phyloP scores from a whole-genome alignment of 2,113 vertebrate species.

The Myodes glareolus region DNA sequence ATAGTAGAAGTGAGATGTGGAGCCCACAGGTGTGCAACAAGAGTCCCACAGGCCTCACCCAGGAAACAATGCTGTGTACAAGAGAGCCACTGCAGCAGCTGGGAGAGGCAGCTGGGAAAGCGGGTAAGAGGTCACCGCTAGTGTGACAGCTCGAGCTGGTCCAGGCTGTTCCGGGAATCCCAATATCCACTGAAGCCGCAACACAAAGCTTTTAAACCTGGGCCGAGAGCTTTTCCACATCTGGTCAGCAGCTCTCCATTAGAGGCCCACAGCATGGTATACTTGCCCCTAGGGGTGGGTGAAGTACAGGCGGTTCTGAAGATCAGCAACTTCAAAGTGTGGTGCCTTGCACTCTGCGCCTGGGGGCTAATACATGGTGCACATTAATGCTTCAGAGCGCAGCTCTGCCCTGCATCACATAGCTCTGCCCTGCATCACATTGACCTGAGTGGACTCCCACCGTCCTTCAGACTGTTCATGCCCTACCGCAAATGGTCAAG shows the following conservation, averaged over 20 bases:
- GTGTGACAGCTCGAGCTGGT: background rate
- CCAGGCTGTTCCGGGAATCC: slow-evolving; percentile 62
- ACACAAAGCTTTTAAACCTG: slow-evolving; percentile 66
- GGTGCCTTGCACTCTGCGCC: slow-evolving; percentile 14
- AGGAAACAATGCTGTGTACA: background rate
- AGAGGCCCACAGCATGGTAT: slow-evolving; percentile 52
- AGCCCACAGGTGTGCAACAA: background rate
- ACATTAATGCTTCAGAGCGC: slow-evolving; percentile 12
- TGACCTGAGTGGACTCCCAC: background rate
- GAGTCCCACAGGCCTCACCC: background rate
- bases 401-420: background rate
- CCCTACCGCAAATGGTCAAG: background rate
- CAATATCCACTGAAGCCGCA: background rate
- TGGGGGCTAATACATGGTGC: slow-evolving; percentile 61
- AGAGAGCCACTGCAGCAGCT: fast-evolving
- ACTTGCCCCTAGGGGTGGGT: slow-evolving; percentile 71
- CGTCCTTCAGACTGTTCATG: slow-evolving; percentile 2
- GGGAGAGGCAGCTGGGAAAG: background rate
- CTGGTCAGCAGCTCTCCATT: slow-evolving; percentile 74
- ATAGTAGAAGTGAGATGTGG: background rate
- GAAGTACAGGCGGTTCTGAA: slow-evolving; percentile 62
- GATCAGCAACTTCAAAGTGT: slow-evolving; percentile 72
- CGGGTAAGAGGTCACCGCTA: slow-evolving; percentile 6
- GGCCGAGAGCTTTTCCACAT: slow-evolving; percentile 63
- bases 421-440: background rate